phyloP scores from a whole-genome alignment of 2,888 invertebrate species.

The Dinocampus coccinellae region DNA sequence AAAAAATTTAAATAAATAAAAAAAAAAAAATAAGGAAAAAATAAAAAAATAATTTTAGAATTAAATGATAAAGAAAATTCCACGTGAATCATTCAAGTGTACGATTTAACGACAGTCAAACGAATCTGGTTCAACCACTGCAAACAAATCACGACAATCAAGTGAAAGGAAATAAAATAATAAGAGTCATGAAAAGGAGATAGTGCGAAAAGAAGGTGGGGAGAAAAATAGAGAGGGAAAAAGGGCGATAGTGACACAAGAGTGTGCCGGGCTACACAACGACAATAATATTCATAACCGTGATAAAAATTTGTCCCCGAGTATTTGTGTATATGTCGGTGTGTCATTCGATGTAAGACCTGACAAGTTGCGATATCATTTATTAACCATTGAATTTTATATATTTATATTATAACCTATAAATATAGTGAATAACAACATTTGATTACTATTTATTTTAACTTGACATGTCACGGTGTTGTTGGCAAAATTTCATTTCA shows the following conservation, averaged over 20 bases:
- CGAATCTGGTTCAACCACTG: neutral
- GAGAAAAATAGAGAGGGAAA: neutral
- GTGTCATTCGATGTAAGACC: neutral
- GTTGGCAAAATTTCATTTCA: neutral
- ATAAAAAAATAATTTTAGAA: no score
- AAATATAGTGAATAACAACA: neutral
- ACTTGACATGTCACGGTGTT: neutral
- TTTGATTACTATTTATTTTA: neutral
- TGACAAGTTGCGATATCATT: neutral
- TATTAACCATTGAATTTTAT: neutral
- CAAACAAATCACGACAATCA: neutral
- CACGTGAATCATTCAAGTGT: neutral
- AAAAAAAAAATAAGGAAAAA: neutral
- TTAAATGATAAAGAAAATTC: no score
- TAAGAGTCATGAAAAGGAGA: neutral
- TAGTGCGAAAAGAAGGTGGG: neutral
- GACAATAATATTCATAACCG: conserved; percentile 10
- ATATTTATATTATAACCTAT: neutral
- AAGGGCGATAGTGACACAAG: neutral
- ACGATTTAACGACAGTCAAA: neutral
- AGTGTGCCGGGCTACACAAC: neutral
- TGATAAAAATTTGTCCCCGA: neutral
- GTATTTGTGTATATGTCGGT: neutral
- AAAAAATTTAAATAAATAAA: neutral
- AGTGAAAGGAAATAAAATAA: neutral